These are phyloP conservation scores for Phataginus tricuspis DNA, from an alignment of 2,797 vertebrate species.

Conservation along the genomic window DNA sequence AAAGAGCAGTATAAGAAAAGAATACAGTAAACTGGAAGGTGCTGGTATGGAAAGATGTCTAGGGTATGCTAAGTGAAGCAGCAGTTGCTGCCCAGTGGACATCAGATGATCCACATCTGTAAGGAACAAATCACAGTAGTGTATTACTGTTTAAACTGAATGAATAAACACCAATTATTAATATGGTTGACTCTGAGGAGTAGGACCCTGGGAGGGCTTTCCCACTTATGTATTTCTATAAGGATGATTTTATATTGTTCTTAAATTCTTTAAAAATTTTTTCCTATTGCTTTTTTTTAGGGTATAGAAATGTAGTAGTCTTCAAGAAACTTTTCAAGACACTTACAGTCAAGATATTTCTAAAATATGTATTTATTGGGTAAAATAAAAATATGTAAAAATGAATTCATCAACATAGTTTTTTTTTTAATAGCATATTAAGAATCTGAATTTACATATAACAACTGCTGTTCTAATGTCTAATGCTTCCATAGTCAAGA, in stretches of 20 bases:
- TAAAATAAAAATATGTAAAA: not conserved
- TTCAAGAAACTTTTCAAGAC: not conserved
- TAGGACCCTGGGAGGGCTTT: rapidly evolving
- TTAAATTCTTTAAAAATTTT: not conserved
- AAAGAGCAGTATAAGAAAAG: not conserved
- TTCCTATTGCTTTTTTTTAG: not conserved
- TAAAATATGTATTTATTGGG: not conserved
- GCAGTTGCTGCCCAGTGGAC: not conserved
- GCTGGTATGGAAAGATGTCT: not conserved
- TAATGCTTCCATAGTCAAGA: not conserved
- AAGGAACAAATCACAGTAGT: not conserved
- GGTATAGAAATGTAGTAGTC: not conserved
- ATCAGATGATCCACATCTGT: not conserved
- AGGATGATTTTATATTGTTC: not conserved
- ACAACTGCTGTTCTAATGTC: not conserved
- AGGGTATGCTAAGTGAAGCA: not conserved
- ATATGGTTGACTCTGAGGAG: not conserved
- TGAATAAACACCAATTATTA: not conserved
- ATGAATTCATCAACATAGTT: not conserved
- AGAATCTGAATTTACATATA: not conserved
- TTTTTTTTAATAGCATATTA: not conserved
- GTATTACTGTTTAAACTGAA: not conserved
- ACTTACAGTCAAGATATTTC: not conserved
- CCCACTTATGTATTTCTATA: not conserved
- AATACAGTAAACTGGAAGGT: not conserved